phyloP scores from a whole-genome alignment of 1,140 invertebrate genomes.

The Heliconius eleuchia region DNA sequence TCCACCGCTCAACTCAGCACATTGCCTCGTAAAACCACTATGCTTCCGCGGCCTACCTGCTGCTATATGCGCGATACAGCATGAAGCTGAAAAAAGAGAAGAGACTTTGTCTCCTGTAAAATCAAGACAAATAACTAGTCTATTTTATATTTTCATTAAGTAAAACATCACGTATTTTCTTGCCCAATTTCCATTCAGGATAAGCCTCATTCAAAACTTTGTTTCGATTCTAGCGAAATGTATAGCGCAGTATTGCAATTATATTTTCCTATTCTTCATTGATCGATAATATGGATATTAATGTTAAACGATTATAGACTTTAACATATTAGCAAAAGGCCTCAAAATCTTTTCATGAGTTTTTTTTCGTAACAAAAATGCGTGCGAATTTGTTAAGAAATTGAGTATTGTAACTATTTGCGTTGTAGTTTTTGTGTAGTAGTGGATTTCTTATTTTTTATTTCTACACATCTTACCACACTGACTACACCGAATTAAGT shows the following conservation, averaged over 20 bases:
- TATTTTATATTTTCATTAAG: too few relatives aligned
- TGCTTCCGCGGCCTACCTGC: too few relatives aligned
- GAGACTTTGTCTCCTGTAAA: too few relatives aligned
- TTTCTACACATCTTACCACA: neutral
- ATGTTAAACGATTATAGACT: neutral
- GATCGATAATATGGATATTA: conserved; percentile 5
- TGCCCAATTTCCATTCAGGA: neutral
- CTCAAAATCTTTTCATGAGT: neutral
- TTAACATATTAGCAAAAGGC: conserved; percentile 7
- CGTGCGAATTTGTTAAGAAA: conserved; percentile 38
- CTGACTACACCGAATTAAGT: neutral
- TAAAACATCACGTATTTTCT: too few relatives aligned
- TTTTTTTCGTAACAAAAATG: conserved; percentile 26
- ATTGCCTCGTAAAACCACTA: too few relatives aligned
- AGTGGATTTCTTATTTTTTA: neutral
- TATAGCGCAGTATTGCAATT: neutral
- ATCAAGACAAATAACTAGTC: too few relatives aligned
- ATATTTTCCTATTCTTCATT: neutral
- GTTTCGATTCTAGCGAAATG: conserved; percentile 12
- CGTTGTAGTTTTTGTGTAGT: conserved; percentile 15
- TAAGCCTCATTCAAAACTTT: conserved; percentile 13
- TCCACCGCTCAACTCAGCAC: too few relatives aligned
- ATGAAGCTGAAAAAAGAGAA: too few relatives aligned
- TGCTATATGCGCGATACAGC: too few relatives aligned
- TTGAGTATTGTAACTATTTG: conserved; percentile 29